Percentiles rank a stretch among this genome's conserved stretches.
Conservation (phyloP, 2,888 invertebrate species). For the Tiliacea aurago region DNA sequence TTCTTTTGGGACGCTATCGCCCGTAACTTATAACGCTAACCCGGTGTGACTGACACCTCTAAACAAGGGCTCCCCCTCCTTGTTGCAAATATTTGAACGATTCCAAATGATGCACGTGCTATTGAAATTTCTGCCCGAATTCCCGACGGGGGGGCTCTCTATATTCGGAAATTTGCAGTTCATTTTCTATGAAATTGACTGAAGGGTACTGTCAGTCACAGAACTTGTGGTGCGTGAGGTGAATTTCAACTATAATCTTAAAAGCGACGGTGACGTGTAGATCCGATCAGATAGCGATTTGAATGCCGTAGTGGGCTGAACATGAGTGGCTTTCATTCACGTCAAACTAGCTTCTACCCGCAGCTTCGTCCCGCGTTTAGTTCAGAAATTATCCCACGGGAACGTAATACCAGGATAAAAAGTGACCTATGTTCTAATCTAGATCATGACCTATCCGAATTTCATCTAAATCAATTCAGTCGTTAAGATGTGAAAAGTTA, state of each 20-base stretch:
- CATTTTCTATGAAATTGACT: constrained; percentile 61
- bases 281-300: neutral
- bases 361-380: neutral
- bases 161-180: constrained; percentile 58
- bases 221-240: constrained; percentile 26
- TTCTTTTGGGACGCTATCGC: constrained; percentile 31
- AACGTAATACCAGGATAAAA: neutral
- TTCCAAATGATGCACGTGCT: constrained; percentile 77
- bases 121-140: constrained; percentile 71
- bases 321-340: too few relatives aligned
- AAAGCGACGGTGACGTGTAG: neutral
- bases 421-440: neutral
- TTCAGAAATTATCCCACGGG: neutral
- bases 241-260: constrained; percentile 20
- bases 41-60: constrained; percentile 79
- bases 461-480: too few relatives aligned
- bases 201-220: constrained; percentile 30
- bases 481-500: too few relatives aligned
- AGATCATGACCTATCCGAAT: too few relatives aligned
- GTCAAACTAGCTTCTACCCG: neutral
- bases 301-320: neutral
- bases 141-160: constrained; percentile 62
- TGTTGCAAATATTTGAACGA: constrained; percentile 75
- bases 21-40: neutral
- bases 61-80: constrained; percentile 72